Base-by-base conservation (phyloP, 2,888 invertebrate species). In the Harpalus rubripes region DNA sequence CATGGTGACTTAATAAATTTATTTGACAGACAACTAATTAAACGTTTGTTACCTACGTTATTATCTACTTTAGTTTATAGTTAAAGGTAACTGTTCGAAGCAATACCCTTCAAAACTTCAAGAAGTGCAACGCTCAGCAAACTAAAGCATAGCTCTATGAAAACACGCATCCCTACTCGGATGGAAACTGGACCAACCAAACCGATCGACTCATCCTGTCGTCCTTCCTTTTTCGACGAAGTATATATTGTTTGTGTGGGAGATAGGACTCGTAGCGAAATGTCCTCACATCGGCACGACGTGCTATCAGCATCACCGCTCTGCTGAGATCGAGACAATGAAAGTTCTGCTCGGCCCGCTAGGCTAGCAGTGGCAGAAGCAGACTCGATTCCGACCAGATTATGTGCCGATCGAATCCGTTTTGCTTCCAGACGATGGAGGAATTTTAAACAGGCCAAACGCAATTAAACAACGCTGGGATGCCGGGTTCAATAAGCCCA, bases 181-280 rank as follows among this genome's bases (percentile, higher is more conserved):
- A 12, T 10, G 2, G 44, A 12, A 8, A 52, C 10, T 52, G 44
- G 44, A 52, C 44, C 32, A 32, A 5, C 32, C 32, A 6, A 32
- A 32, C 32, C 32, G 2, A 32, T 32, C 32, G 32, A 32, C 32
- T 32, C 32, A 5, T 32, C 32, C 32, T 32, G 1, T 5, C 32
- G 0, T 5, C 5, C 3, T 22, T 32, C 32, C 32, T 32, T 32
- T 32, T 32, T 32, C 32, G 5, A 52, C 44, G 12, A 12, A 52
- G 44, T 52, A 52, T 52, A 52, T 52, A 52, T 52, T 52, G 44
- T 52, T 52, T 52, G 44, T 52, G 44, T 12, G 44, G 44, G 44
- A 52, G 44, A 52, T 52, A 12, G 44, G 12, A 52, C 44, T 52
- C 44, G 44, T 32, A 52, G 44, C 44, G 10, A 52, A 52, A 52